Base-by-base conservation (phyloP, 2,113 vertebrate species). In the Ameiurus melas region DNA sequence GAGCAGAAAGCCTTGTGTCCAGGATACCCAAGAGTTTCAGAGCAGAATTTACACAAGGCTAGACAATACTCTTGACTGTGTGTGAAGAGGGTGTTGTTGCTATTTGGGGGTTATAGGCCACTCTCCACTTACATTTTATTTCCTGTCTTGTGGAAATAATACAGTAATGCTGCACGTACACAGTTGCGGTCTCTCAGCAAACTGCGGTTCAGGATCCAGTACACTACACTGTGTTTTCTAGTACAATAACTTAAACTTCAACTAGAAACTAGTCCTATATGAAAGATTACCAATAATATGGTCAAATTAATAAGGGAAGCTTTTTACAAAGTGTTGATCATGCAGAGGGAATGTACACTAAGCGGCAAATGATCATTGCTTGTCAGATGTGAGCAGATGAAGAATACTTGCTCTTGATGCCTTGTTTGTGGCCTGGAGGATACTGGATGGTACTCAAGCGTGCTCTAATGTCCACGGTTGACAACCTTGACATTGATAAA, bases 81-180 rank as follows among this genome's bases (percentile, higher is more conserved):
- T 30, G 70, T 14, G 36, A 12, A 55, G 51, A 73, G 68, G 78
- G 83, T 53, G 70, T 73, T 57, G 22, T 39, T 55, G 51, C 51
- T 53, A 13, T 53, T 20, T 70, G 0, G 22, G 13, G 73, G 60
- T 88, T 75, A 83, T 62, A 89, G 77, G 68, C 55, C 60, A 30
- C 19, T n/a, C 82, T 83, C 83, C 78, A 55, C 68, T 80, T 84
- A 85, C 87, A 90, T 87, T 86, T 89, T 85, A 87, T 89, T 89
- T 89, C 87, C 90, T 87, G 90, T 89, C 78, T 87, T 89, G 86
- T 91, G 90, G 88, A 91, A 89, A 89, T 87, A 89, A 91, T 89
- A 82, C 90, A 89, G 66, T 85, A 89, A 87, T 73, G 82, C 70
- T 68, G 57, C 85, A 85, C 2, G 16, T 78, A 90, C 77, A 87